Conservation (phyloP, 2,888 invertebrate genomes). For the Syritta pipiens region DNA sequence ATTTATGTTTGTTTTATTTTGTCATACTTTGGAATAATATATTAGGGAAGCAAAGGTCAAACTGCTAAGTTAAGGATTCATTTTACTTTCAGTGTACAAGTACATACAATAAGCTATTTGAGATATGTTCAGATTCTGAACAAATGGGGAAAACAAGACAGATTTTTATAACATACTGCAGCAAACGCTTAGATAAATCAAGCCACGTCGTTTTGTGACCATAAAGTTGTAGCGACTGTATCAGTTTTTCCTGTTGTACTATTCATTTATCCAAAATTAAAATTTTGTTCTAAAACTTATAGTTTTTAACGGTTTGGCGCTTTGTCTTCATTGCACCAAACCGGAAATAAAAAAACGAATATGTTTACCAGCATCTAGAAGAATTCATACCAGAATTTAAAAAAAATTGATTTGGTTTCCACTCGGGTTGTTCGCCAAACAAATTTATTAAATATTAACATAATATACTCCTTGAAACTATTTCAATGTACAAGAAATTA, state of each 20-base stretch:
- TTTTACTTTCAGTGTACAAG: slow-evolving; percentile 31
- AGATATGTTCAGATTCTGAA: slow-evolving; percentile 39
- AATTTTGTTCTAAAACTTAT: slow-evolving; percentile 33
- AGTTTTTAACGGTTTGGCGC: slow-evolving; percentile 36
- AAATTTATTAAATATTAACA: slow-evolving; percentile 29
- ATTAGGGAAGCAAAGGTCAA: slow-evolving; percentile 39
- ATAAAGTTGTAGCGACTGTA: slow-evolving; percentile 40
- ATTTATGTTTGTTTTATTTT: slow-evolving; percentile 6
- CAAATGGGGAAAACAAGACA: slow-evolving; percentile 20
- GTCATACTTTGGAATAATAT: slow-evolving; percentile 23
- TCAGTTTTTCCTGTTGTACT: slow-evolving; percentile 33
- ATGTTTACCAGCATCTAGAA: slow-evolving; percentile 67
- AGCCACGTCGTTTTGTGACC: slow-evolving; percentile 67
- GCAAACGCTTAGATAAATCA: slow-evolving; percentile 32
- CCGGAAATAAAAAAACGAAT: slow-evolving; percentile 46
- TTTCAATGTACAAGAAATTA: slow-evolving; percentile 11
- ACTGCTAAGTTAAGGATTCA: slow-evolving; percentile 29
- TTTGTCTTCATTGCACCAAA: slow-evolving; percentile 63
- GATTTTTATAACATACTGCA: slow-evolving; percentile 36
- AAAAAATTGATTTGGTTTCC: slow-evolving; percentile 88
- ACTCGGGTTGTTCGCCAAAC: slow-evolving; percentile 84
- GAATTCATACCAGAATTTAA: slow-evolving; percentile 62
- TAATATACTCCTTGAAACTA: slow-evolving; percentile 33
- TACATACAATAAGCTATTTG: slow-evolving; percentile 42
- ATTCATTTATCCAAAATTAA: slow-evolving; percentile 31